Conservation (phyloP, 2,888 invertebrate genomes). For the Odontothrips loti region DNA sequence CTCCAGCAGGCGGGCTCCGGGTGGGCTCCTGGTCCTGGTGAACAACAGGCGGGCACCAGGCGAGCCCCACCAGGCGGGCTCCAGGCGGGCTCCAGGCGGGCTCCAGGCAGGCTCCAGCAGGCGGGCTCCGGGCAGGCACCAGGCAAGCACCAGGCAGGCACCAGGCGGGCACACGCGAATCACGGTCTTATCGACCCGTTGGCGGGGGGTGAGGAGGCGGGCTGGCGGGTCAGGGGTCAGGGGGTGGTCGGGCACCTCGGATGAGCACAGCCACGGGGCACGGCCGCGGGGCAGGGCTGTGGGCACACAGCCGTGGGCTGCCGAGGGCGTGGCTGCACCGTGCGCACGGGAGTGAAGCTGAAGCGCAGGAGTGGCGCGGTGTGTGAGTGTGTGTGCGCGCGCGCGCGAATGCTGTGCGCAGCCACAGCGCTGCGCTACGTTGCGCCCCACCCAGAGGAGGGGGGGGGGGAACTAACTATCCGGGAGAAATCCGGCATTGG, state of each 20-base stretch:
- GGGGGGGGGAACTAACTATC: too few species aligned
- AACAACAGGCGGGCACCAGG: background rate
- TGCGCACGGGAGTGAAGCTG: too few species aligned
- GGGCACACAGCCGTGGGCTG: too few species aligned
- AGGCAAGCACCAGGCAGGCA: background rate
- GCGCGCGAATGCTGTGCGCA: too few species aligned
- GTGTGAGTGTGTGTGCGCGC: too few species aligned
- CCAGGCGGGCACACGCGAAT: conserved; percentile 13
- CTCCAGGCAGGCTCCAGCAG: background rate
- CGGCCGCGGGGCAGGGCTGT: too few species aligned
- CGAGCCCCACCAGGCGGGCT: background rate
- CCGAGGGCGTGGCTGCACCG: too few species aligned
- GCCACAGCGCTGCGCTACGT: too few species aligned
- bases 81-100: background rate
- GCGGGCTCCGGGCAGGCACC: background rate
- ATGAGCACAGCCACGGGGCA: background rate
- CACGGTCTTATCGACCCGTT: conserved; percentile 6
- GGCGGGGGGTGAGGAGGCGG: background rate
- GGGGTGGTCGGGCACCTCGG: background rate
- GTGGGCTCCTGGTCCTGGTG: background rate
- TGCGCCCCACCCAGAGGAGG: too few species aligned
- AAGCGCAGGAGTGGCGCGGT: too few species aligned
- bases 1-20: background rate
- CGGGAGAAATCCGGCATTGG: too few species aligned
- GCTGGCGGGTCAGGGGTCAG: conserved; percentile 13